Evolutionary conservation across 2,888 invertebrate genomes (phyloP), one percentile per base, ranked within the genome.

Genomic region (Leptopilina myrica): DNA sequence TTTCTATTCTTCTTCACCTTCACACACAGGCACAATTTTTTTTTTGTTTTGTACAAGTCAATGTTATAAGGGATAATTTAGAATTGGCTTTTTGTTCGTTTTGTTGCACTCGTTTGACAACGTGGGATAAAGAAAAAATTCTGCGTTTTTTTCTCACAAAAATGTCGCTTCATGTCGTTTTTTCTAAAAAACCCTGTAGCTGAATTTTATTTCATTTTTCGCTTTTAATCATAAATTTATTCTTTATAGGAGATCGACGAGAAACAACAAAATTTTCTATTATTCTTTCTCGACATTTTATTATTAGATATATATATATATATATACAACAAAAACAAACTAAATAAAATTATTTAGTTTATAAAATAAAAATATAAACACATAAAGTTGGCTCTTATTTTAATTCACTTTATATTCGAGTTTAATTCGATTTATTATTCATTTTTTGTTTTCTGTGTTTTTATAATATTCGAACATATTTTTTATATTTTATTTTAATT

Each of bases 161-260:
- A 73, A 73, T 56, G 33, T 69, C 40, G 73, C 56, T 73, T 73
- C 56, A 49, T 64, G 64, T 33, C 64, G 33, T 64, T 64, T 33
- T 26, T 20, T 64, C 0, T 4, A 1, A 2, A 33, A 33, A 33
- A 33, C 8, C 9, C 6, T 40, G 5, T 33, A 33, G 53, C n/a
- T 73, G 14, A n/a, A 11, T 59, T 20, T 67, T 14, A 14, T 46
- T 67, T 67, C 3, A 12, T 49, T 67, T 49, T 67, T 49, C 20
- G 12, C 20, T 6, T 67, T 67, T 49, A 56, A 62, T 20, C 9
- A 56, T 8, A n/a, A 73, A 59, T 73, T 56, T 73, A 56, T 73
- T 73, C n/a, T 73, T 73, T 73, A 73, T 73, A 73, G 56, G 73
- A 73, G 8, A 33, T 73, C 73, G 53, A 56, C 56, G 56, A 56